Evolutionary conservation across 2,113 vertebrate genomes (phyloP).

Genomic region (Myxocyprinus asiaticus): DNA sequence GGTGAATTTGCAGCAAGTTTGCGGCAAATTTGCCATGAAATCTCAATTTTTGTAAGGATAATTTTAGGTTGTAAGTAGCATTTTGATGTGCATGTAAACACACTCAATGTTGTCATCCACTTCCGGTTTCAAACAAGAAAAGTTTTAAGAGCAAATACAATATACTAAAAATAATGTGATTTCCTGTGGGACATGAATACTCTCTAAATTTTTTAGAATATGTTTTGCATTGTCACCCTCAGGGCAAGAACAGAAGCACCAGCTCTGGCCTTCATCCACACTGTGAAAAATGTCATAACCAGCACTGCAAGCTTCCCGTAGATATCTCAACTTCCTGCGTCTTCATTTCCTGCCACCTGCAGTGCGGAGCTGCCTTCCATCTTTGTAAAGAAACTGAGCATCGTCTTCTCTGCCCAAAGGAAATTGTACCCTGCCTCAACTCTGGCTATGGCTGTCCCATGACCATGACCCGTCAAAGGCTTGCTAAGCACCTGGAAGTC

Average conservation of each 20-base stretch:
- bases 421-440: constrained; percentile 88
- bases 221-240: no score
- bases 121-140: background rate
- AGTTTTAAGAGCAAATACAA: no score
- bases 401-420: constrained; percentile 84
- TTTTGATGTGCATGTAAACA: no score
- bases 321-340: constrained; percentile 78
- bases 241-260: constrained; percentile 21
- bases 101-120: background rate
- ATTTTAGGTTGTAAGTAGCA: no score
- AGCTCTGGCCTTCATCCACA: constrained; percentile 77
- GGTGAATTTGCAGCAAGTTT: no score
- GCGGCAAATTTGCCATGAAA: no score
- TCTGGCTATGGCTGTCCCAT: constrained; percentile 86
- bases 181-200: no score
- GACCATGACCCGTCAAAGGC: constrained; percentile 81
- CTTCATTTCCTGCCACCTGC: constrained; percentile 78
- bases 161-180: no score
- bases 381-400: constrained; percentile 91
- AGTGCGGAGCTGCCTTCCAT: constrained; percentile 85
- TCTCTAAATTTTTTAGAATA: no score
- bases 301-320: constrained; percentile 73
- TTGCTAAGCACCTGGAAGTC: constrained; percentile 83
- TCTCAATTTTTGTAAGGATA: no score
- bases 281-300: constrained; percentile 83